Evolutionary conservation across 2,113 vertebrate genomes (phyloP).

Genomic region (Ailuropoda melanoleuca): DNA sequence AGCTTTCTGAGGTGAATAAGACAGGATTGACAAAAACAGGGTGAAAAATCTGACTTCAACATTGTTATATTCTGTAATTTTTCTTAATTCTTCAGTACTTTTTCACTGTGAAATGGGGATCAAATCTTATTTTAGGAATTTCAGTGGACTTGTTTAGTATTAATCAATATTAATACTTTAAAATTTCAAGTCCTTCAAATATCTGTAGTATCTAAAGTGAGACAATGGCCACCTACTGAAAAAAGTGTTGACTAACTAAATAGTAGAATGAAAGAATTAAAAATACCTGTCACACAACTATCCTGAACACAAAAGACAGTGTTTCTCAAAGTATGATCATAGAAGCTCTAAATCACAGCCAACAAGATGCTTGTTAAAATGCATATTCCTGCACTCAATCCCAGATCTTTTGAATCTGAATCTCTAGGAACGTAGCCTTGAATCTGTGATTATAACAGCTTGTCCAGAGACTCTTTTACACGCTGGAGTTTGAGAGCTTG

Average conservation of each 20-base stretch:
- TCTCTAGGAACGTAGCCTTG: neutral
- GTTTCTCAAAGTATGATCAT: neutral
- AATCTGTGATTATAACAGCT: neutral
- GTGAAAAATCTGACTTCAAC: slow-evolving; percentile 2
- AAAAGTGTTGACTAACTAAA: neutral
- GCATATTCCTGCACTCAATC: neutral
- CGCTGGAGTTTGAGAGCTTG: neutral
- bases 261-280: neutral
- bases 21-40: neutral
- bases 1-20: slow-evolving; percentile 52
- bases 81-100: neutral
- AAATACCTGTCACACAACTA: neutral
- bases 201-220: neutral
- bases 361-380: neutral
- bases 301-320: neutral
- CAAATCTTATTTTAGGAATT: neutral
- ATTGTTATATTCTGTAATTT: neutral
- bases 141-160: neutral
- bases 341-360: neutral
- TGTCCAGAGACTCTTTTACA: neutral
- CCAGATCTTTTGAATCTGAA: neutral
- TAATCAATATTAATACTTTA: neutral
- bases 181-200: neutral
- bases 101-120: neutral
- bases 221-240: neutral